A percentile compares a stretch with the other conserved stretches of the same genome.
phyloP scores from a whole-genome alignment of 2,797 vertebrate species.

The Lindbergichthys nudifrons region DNA sequence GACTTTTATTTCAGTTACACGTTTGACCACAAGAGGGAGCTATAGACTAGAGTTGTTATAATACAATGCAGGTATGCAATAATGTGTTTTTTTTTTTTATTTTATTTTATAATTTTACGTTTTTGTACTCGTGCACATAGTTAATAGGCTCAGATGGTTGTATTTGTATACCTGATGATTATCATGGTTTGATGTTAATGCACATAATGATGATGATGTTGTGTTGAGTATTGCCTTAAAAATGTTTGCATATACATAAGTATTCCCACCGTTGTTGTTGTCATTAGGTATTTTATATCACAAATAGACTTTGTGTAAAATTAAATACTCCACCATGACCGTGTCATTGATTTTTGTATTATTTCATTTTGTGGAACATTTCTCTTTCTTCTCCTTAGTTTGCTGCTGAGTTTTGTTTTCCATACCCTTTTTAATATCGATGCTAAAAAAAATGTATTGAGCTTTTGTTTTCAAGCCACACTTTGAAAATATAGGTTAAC shows the following conservation, averaged over 20 bases:
- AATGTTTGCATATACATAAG: constrained; percentile 39
- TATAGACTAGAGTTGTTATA: constrained; percentile 58
- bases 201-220: not conserved
- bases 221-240: not conserved
- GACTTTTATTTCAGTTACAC: constrained; percentile 15
- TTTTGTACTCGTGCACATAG: constrained; percentile 26
- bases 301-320: constrained; percentile 16
- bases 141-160: constrained; percentile 5
- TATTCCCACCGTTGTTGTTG: constrained; percentile 22
- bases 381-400: not conserved
- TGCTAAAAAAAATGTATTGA: not conserved
- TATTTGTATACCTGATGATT: constrained; percentile 40
- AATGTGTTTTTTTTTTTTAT: constrained; percentile 35
- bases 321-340: constrained; percentile 18
- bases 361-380: not conserved
- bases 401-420: not conserved
- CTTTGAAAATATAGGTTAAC: not conserved
- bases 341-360: not conserved
- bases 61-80: not conserved
- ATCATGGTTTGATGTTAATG: constrained; percentile 1
- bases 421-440: not conserved
- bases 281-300: constrained; percentile 27
- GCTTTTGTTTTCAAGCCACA: not conserved
- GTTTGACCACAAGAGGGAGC: constrained; percentile 82
- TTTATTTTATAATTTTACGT: constrained; percentile 4